These are phyloP conservation scores for Cygnus buccinator DNA, from an alignment of 2,113 vertebrate genomes.

Conservation along the genomic window DNA sequence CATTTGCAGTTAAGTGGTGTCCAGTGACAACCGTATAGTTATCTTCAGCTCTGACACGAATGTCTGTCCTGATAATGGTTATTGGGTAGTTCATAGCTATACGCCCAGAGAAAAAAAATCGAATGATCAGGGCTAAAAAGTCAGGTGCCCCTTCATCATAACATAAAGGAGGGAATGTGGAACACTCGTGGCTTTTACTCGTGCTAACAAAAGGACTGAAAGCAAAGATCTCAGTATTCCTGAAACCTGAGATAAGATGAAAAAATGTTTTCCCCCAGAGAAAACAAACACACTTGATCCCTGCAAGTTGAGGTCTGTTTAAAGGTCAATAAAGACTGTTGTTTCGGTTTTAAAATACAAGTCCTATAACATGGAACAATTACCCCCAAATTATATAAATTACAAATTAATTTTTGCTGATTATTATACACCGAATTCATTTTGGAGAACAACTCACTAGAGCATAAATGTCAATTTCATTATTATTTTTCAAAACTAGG, in stretches of 20 bases:
- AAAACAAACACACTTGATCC: background rate
- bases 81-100: background rate
- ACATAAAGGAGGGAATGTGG: background rate
- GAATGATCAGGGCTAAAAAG: background rate
- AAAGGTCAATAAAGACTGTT: conserved; percentile 41
- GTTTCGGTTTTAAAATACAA: conserved; percentile 30
- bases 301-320: conserved; percentile 11
- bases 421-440: conserved; percentile 38
- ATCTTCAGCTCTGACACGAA: background rate
- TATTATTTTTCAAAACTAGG: conserved; percentile 67
- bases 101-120: background rate
- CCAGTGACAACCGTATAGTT: background rate
- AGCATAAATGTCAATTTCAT: conserved; percentile 79
- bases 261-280: background rate
- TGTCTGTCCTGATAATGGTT: background rate
- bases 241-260: background rate
- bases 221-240: background rate
- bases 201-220: background rate
- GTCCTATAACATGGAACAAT: conserved; percentile 51
- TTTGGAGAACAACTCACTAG: conserved; percentile 69
- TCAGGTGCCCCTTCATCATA: background rate
- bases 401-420: conserved; percentile 66
- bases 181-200: background rate
- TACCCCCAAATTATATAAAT: conserved; percentile 54
- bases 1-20: background rate